A percentile compares a stretch with the other conserved stretches of the same genome.
Conservation (phyloP, 2,797 vertebrate species). For the Helarctos malayanus region DNA sequence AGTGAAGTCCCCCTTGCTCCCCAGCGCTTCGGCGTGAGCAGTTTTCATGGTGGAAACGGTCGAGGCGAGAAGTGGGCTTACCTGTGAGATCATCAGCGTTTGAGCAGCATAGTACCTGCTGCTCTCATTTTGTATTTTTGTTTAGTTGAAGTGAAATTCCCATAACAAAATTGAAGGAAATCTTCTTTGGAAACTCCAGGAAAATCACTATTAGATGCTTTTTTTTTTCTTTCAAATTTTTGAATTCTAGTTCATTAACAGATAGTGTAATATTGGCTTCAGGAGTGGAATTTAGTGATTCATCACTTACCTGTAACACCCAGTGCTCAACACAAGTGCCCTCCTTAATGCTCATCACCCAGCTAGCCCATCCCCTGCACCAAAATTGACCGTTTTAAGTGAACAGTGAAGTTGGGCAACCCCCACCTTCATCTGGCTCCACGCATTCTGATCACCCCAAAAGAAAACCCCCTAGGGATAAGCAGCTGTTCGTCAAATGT, state of each 20-base stretch:
- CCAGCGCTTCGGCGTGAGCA: not conserved
- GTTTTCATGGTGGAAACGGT: not conserved
- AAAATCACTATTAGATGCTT: not conserved
- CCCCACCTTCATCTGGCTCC: not conserved
- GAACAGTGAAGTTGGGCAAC: not conserved
- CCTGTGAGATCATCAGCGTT: not conserved
- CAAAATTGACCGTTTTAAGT: not conserved
- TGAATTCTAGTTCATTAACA: not conserved
- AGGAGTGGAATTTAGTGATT: not conserved
- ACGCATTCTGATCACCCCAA: not conserved
- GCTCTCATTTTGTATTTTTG: not conserved
- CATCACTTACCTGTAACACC: not conserved
- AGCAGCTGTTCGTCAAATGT: fast-evolving
- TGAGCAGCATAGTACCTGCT: not conserved
- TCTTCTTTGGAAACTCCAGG: not conserved
- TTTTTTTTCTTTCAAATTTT: not conserved
- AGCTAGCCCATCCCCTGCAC: not conserved
- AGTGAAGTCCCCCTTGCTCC: not conserved
- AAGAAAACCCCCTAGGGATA: not conserved
- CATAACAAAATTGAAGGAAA: not conserved
- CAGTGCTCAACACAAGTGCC: not conserved
- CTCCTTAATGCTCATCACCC: not conserved
- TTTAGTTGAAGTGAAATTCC: not conserved
- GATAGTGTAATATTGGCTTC: not conserved
- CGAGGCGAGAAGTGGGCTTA: not conserved